Percentiles rank a stretch among this genome's conserved stretches.
These are phyloP conservation scores for Hydropsyche betteni DNA, from an alignment of 2,888 invertebrate genomes.

Conservation along the genomic window DNA sequence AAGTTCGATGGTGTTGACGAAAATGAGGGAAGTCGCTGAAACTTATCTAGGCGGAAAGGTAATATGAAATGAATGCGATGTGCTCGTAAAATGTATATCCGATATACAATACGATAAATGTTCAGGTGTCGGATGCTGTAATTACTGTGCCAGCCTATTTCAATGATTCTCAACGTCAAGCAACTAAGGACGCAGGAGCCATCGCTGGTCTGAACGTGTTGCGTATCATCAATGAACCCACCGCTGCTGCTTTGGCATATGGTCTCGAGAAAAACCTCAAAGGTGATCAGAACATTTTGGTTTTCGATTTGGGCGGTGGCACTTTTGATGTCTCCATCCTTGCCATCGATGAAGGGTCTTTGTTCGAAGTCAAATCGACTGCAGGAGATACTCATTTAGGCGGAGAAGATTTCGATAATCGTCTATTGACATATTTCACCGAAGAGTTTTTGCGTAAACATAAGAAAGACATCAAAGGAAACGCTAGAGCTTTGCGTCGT, in stretches of 20 bases:
- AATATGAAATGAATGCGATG: too few species aligned
- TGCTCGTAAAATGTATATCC: too few species aligned
- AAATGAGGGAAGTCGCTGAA: slow-evolving; percentile 85
- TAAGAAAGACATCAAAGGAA: slow-evolving; percentile 73
- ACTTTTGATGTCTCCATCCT: slow-evolving; percentile 94
- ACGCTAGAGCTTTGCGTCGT: slow-evolving; percentile 82
- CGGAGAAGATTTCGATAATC: slow-evolving; percentile 82
- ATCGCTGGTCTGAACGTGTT: slow-evolving; percentile 88
- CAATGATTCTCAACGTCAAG: slow-evolving; percentile 83
- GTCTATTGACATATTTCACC: slow-evolving; percentile 80
- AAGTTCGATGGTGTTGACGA: slow-evolving; percentile 84
- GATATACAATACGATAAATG: neutral
- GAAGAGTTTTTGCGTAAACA: slow-evolving; percentile 81
- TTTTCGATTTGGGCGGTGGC: slow-evolving; percentile 84
- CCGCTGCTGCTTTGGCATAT: slow-evolving; percentile 87
- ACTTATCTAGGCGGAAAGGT: slow-evolving; percentile 75
- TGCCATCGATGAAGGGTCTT: slow-evolving; percentile 85
- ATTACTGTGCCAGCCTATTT: slow-evolving; percentile 87
- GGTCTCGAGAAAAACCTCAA: slow-evolving; percentile 80
- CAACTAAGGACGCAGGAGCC: slow-evolving; percentile 89
- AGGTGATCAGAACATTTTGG: slow-evolving; percentile 78
- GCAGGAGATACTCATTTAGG: slow-evolving; percentile 85
- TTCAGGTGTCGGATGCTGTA: slow-evolving; percentile 75
- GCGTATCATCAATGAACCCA: slow-evolving; percentile 91
- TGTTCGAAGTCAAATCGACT: slow-evolving; percentile 83